phyloP scores from a whole-genome alignment of 1,140 invertebrate species.

The Bombus cullumanus region DNA sequence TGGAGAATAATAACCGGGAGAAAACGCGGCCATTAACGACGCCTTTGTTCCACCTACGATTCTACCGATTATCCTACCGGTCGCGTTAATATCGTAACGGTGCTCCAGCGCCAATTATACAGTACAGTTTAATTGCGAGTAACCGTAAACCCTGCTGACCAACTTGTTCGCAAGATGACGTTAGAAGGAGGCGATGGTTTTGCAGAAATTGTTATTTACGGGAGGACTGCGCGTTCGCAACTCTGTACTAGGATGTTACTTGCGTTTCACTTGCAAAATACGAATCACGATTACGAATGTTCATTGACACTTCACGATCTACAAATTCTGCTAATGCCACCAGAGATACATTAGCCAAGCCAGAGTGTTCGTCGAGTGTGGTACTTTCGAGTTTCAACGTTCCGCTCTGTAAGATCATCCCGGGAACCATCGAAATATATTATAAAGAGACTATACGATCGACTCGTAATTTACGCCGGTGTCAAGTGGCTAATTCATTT shows the following conservation, averaged over 20 bases:
- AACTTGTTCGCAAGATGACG: not conserved
- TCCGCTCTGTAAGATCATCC: not conserved
- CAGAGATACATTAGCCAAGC: too few species aligned
- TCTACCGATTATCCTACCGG: constrained; percentile 46
- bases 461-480: constrained; percentile 42
- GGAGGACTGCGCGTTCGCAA: too few species aligned
- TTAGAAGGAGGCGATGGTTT: not conserved
- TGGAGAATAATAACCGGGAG: constrained; percentile 55
- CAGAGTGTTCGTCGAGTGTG: not conserved
- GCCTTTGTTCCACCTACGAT: constrained; percentile 62
- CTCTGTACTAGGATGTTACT: too few species aligned
- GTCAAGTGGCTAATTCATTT: constrained; percentile 40
- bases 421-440: not conserved
- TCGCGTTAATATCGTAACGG: constrained; percentile 47
- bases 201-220: not conserved
- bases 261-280: too few species aligned
- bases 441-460: constrained; percentile 20
- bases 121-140: constrained; percentile 25
- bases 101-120: constrained; percentile 34
- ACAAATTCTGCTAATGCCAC: too few species aligned
- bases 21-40: constrained; percentile 45
- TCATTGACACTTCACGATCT: too few species aligned
- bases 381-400: not conserved
- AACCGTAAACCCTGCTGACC: constrained; percentile 20
- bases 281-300: too few species aligned